Evolutionary conservation across 2,797 vertebrate genomes (phyloP), one percentile per base, ranked within the genome.

Genomic region (Hippoglossus hippoglossus): DNA sequence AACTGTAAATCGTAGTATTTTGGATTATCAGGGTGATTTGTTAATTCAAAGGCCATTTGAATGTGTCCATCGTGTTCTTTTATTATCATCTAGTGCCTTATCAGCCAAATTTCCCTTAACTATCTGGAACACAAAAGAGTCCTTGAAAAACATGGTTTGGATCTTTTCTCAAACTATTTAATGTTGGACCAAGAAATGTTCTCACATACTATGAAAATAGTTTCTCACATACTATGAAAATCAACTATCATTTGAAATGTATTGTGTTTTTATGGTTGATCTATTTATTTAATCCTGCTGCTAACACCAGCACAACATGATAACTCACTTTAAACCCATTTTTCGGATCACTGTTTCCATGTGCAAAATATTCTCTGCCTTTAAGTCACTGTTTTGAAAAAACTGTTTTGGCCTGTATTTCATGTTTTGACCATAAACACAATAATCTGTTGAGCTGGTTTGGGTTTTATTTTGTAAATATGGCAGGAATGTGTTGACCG

Each of bases 391-490:
- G 7, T 63, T 51, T 26, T 73, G 21, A 69, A 21, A 21, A 26
- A 52, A 61, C 16, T 44, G 10, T 73, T 13, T 41, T 28, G 75
- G 68, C 53, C 71, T 65, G 77, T 79, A 52, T 58, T 66, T 28
- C 34, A 68, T 85, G 62, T 86, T 88, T 90, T 77, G 64, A 87
- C 71, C 54, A 81, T 21, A 81, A 85, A 84, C 75, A 67, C 39
- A 75, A 58, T 49, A 36, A 69, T 79, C 61, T 75, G 28, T 76
- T 75, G 34, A 62, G 11, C 54, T 81, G 68, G 28, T 57, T 71
- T 36, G 15, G 74, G 60, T 64, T 76, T 56, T 82, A 67, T 85
- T 90, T 80, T 88, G 86, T 84, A 92, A 77, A 87, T 87, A 82
- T 54, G 61, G 61, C 13, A 76, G 52, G 54, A 82, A 67, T 80